Percentiles rank a stretch among this genome's conserved stretches.
Conservation (phyloP, 2,888 invertebrate genomes). For the Mythimna impura region DNA sequence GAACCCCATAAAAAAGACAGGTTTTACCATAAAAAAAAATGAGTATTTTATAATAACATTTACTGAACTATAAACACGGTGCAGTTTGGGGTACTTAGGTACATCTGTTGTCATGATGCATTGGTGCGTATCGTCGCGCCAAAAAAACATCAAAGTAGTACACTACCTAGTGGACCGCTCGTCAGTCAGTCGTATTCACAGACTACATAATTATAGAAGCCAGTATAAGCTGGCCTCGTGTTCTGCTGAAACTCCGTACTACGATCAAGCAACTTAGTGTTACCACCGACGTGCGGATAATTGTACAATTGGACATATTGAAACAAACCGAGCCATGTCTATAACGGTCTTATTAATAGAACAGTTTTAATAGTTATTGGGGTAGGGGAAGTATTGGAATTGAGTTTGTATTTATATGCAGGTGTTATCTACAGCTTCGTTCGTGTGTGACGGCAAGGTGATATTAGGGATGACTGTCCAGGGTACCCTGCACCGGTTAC, state of each 20-base stretch:
- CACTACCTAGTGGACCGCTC: background rate
- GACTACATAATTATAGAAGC: background rate
- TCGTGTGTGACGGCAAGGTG: constrained; percentile 7
- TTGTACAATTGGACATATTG: background rate
- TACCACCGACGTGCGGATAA: background rate
- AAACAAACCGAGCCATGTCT: background rate
- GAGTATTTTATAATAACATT: background rate
- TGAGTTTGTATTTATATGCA: background rate
- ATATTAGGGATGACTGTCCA: background rate
- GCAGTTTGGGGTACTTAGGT: background rate
- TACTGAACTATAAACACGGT: background rate
- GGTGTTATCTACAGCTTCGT: constrained; percentile 12
- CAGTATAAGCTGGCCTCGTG: background rate
- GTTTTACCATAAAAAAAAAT: background rate
- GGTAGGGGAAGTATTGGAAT: background rate
- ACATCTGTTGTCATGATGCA: constrained; percentile 13
- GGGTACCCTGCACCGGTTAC: background rate
- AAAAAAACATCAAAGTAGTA: background rate
- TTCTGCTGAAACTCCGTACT: background rate
- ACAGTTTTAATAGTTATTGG: background rate
- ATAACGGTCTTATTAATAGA: background rate
- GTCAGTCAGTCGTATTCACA: background rate
- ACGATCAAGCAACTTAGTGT: background rate
- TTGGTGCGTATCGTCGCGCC: background rate
- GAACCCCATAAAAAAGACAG: no score